Percentiles rank a stretch among this genome's conserved stretches.
phyloP scores from a whole-genome alignment of 1,140 invertebrate genomes.

The Meloidogyne floridensis region DNA sequence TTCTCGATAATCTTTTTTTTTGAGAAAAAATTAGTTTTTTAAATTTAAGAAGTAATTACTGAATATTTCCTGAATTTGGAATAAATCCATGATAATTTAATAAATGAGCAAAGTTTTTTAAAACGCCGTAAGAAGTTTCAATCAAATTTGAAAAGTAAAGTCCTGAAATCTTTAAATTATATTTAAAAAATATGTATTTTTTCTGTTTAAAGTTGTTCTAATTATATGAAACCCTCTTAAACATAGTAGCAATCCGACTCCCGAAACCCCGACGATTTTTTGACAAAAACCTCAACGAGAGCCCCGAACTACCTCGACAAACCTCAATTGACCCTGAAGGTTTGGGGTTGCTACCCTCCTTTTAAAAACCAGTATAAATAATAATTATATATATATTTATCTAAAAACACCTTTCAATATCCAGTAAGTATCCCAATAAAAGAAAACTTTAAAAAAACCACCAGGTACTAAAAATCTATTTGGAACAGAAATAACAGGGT shows the following conservation, averaged over 20 bases:
- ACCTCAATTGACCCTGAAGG: no score
- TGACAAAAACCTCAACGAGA: no score
- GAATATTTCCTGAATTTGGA: slow-evolving; percentile 84
- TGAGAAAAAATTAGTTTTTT: neutral
- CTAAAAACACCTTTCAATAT: slow-evolving; percentile 75
- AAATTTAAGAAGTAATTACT: slow-evolving; percentile 71
- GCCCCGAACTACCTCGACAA: no score
- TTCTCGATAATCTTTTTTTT: slow-evolving; percentile 57
- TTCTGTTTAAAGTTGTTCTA: neutral
- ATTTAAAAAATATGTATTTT: slow-evolving; percentile 6
- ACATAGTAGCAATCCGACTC: no score
- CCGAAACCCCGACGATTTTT: no score
- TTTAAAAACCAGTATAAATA: no score
- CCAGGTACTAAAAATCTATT: slow-evolving; percentile 89
- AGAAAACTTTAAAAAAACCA: slow-evolving; percentile 80
- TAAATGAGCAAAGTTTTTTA: slow-evolving; percentile 66
- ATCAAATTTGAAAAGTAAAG: slow-evolving; percentile 81
- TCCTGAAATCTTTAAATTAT: slow-evolving; percentile 20
- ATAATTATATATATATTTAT: neutral
- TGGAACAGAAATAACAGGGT: slow-evolving; percentile 82
- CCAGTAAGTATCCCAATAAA: slow-evolving; percentile 94
- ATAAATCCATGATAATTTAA: slow-evolving; percentile 74
- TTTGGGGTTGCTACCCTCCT: neutral
- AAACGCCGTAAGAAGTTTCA: slow-evolving; percentile 76
- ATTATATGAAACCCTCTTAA: no score